Base-by-base conservation (phyloP, 2,888 invertebrate genomes). In the Eupithecia abbreviata region DNA sequence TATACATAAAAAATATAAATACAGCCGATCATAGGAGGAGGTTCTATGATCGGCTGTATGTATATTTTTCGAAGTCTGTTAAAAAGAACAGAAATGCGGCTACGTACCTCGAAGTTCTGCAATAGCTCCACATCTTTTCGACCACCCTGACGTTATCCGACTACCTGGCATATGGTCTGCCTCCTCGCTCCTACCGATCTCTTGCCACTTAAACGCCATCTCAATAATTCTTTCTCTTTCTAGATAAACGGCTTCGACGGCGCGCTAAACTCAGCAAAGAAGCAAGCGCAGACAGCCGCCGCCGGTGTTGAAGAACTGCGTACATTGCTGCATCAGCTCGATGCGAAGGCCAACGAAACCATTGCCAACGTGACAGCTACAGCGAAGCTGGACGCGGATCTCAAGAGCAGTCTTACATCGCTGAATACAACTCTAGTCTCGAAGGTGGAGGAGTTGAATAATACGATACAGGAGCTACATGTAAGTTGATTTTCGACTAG, bases 161-260 rank as follows among this genome's bases (percentile, higher is more conserved):
- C n/a, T n/a, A n/a, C n/a, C 51, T n/a, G n/a, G 9, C 13, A 55
- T 3, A n/a, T 7, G n/a, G 4, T 51, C 15, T n/a, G 15, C 15
- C 18, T 3, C 18, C n/a, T n/a, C 51, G 0, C 13, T 51, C 15
- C 51, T 51, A 15, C 51, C 1, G n/a, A 0, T 30, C 30, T 30
- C 30, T 30, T 6, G 10, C 58, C 58, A 58, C 58, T 9, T 58
- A 58, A 58, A 58, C 5, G n/a, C 58, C 58, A 12, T 41, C 65
- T 65, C 13, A 72, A 45, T 43, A 18, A 15, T n/a, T 62, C 15
- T 18, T 12, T 71, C 4, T n/a, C 15, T 15, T 75, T 72, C 43
- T 95, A 96, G 93, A 96, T 96, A 82, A 93, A 90, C 81, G 93
- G 94, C 51, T 94, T 94, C 82, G 95, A 95, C 79, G 89, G 92